Percentiles rank a stretch among this genome's conserved stretches.
Conservation (phyloP, 2,113 vertebrate species). For the Cyanistes caeruleus region DNA sequence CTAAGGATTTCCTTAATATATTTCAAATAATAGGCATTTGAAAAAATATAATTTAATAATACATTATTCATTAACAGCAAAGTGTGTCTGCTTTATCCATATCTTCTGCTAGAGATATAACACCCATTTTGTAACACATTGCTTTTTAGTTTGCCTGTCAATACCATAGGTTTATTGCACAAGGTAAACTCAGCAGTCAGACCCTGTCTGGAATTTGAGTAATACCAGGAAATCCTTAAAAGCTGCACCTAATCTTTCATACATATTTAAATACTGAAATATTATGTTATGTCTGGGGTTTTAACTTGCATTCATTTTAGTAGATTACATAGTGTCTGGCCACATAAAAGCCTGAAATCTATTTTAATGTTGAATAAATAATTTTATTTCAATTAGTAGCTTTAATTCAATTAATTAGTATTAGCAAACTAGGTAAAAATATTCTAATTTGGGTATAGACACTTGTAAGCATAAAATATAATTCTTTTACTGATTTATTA, state of each 20-base stretch:
- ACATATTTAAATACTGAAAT: constrained; percentile 59
- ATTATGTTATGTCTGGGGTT: background rate
- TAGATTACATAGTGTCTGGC: background rate
- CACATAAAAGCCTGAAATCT: background rate
- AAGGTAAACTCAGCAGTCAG: constrained; percentile 19
- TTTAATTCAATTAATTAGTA: background rate
- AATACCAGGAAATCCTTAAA: constrained; percentile 61
- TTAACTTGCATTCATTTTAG: background rate
- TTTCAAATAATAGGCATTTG: background rate
- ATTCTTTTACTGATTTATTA: background rate
- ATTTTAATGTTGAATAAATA: background rate
- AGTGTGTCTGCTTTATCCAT: background rate
- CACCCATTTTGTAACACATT: background rate
- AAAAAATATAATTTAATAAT: background rate
- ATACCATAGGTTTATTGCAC: background rate
- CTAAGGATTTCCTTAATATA: background rate
- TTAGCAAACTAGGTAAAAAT: background rate
- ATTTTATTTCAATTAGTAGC: background rate
- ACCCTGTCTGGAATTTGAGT: constrained; percentile 51
- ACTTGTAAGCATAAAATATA: background rate
- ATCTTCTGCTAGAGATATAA: background rate
- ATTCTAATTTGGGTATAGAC: background rate
- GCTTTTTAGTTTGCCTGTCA: background rate
- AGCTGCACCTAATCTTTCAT: constrained; percentile 54
- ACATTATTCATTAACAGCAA: background rate